Evolutionary conservation across 2,113 vertebrate genomes (phyloP).

Genomic region (Triplophysa siluroides): DNA sequence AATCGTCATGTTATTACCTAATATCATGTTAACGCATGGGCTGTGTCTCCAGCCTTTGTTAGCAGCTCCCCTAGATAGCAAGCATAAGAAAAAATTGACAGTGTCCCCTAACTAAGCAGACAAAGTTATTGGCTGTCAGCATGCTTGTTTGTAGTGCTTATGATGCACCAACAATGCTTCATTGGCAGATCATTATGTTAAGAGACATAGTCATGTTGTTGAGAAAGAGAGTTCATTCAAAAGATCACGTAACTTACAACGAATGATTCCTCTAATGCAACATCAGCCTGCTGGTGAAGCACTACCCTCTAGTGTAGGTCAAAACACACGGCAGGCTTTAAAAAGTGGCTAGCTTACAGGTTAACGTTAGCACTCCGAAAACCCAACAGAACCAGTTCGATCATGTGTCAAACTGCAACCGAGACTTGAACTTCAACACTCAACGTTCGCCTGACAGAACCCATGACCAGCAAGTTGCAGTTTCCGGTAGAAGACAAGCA

Average conservation of each 20-base stretch:
- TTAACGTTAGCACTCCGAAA: not conserved
- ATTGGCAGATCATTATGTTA: not conserved
- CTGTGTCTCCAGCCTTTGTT: not conserved
- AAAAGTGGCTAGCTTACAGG: conserved; percentile 18
- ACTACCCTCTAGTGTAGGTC: not conserved
- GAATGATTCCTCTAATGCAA: not conserved
- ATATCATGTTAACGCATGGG: not conserved
- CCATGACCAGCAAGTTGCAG: conserved; percentile 10
- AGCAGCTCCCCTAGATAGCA: not conserved
- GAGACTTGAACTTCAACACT: not conserved
- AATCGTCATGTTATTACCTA: not conserved
- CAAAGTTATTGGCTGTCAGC: too few species aligned
- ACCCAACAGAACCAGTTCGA: not conserved
- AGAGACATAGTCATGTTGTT: not conserved
- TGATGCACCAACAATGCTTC: not conserved
- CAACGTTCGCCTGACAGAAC: not conserved
- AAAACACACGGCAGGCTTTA: not conserved
- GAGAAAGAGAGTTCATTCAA: not conserved
- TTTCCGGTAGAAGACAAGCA: conserved; percentile 1
- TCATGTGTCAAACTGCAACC: not conserved
- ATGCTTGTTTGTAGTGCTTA: not conserved
- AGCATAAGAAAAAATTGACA: too few species aligned
- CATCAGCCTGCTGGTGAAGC: conserved; percentile 36
- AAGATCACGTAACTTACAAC: too few species aligned
- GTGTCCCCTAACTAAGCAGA: too few species aligned